Evolutionary conservation across 2,888 invertebrate genomes (phyloP), one percentile per base, ranked within the genome.

Genomic region (Selenia dentaria): DNA sequence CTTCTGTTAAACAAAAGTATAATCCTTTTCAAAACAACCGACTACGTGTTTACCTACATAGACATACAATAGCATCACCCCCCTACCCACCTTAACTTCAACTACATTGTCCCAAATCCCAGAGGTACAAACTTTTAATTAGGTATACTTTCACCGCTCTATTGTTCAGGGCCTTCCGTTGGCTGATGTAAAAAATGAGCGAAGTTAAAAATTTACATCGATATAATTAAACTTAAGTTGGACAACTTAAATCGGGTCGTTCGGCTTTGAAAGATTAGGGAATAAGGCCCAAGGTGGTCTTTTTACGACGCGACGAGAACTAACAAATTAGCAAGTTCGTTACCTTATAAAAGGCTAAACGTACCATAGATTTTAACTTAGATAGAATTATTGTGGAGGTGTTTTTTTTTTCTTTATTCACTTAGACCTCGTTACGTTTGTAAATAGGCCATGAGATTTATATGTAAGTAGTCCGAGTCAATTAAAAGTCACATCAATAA

Each of bases 111-210:
- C 47, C 40, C 41, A 13, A 13, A 37, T 42, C 47, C 46, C 41
- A 24, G 8, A 18, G 37, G 28, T 31, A 13, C 37, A 5, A 52
- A 52, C 48, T 52, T 52, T 52, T 52, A 52, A 48, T 52, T 52
- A 52, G 35, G 35, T 45, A 31, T 33, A 35, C 43, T 48, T 40
- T 32, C 16, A 26, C 4, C 26, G 8, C 27, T 52, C 27, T 39
- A 52, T 52, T 52, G 48, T 47, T 34, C 47, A 48, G 38, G 31
- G 20, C 35, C 12, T 8, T 22, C 43, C 39, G 42, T 25, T 16
- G 9, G 42, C 31, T n/a, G 31, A 25, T 32, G 36, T 28, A 36
- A 49, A 48, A 49, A 52, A 52, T 38, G 38, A 25, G 22, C 31
- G 8, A 14, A 39, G 35, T 43, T 36, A 39, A 45, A 38, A 43